Percentiles rank a stretch among this genome's conserved stretches.
phyloP scores from a whole-genome alignment of 2,113 vertebrate species.

The Macrotis lagotis region DNA sequence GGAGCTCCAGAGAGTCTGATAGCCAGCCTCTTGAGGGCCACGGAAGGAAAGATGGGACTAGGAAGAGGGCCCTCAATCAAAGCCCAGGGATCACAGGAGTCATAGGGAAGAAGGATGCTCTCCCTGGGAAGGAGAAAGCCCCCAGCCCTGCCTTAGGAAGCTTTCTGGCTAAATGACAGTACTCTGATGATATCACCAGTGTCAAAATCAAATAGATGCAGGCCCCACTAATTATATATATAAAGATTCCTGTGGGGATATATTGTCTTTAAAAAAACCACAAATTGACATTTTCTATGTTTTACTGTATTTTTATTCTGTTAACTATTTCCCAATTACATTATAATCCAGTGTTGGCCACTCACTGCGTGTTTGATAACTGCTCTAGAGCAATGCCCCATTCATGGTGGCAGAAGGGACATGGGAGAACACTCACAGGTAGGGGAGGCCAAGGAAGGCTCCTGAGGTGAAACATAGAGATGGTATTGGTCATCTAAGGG shows the following conservation, averaged over 20 bases:
- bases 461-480: neutral
- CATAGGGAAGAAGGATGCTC: neutral
- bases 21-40: neutral
- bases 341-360: neutral
- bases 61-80: neutral
- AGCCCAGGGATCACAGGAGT: neutral
- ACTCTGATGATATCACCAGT: neutral
- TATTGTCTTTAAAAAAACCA: neutral
- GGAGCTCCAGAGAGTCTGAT: neutral
- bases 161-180: neutral
- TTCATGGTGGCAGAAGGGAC: neutral
- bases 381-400: neutral
- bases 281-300: neutral
- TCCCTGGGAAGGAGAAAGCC: neutral
- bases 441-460: neutral
- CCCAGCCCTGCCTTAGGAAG: neutral
- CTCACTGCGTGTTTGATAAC: neutral
- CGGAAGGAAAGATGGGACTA: neutral
- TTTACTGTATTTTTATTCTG: neutral
- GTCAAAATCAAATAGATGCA: neutral
- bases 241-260: neutral
- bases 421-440: too few species aligned
- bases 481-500: neutral
- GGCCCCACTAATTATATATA: neutral
- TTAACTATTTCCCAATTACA: neutral